These are phyloP conservation scores for Nothura maculosa DNA, from an alignment of 2,797 vertebrate genomes.

Conservation along the genomic window DNA sequence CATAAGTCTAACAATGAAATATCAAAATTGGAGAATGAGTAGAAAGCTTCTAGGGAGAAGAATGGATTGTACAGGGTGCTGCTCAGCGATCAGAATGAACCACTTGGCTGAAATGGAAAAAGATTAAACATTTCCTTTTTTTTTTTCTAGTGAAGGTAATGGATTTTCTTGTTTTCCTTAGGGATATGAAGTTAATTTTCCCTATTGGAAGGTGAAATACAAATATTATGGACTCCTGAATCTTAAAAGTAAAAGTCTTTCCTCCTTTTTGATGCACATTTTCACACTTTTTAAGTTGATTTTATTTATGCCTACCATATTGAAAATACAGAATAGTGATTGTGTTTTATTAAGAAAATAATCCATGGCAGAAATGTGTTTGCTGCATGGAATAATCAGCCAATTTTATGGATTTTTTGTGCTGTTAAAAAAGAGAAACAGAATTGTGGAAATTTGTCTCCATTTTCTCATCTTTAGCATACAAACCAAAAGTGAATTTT, in stretches of 20 bases:
- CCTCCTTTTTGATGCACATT: not conserved
- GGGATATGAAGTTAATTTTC: slow-evolving; percentile 56
- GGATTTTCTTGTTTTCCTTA: slow-evolving; percentile 41
- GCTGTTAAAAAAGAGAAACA: slow-evolving; percentile 25
- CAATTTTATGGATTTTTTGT: slow-evolving; percentile 55
- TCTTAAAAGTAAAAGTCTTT: slow-evolving; percentile 27
- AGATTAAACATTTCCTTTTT: slow-evolving; percentile 57
- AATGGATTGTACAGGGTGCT: not conserved
- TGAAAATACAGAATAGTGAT: slow-evolving; percentile 33
- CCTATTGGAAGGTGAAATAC: slow-evolving; percentile 63
- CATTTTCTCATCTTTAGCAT: not conserved
- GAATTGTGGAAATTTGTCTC: slow-evolving; percentile 40
- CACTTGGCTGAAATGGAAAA: slow-evolving; percentile 55
- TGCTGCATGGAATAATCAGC: slow-evolving; percentile 8
- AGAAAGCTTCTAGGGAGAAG: not conserved
- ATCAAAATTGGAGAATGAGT: not conserved
- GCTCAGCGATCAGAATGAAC: slow-evolving; percentile 46
- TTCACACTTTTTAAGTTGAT: not conserved
- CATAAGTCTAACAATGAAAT: not conserved
- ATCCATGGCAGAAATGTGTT: slow-evolving; percentile 45
- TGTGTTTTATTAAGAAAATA: slow-evolving; percentile 72
- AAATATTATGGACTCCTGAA: slow-evolving; percentile 39
- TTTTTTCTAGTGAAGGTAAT: slow-evolving; percentile 67
- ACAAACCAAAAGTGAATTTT: slow-evolving; percentile 16
- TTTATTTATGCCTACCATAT: slow-evolving; percentile 60